phyloP scores from a whole-genome alignment of 2,888 invertebrate species.

The Aproaerema taeniolella region DNA sequence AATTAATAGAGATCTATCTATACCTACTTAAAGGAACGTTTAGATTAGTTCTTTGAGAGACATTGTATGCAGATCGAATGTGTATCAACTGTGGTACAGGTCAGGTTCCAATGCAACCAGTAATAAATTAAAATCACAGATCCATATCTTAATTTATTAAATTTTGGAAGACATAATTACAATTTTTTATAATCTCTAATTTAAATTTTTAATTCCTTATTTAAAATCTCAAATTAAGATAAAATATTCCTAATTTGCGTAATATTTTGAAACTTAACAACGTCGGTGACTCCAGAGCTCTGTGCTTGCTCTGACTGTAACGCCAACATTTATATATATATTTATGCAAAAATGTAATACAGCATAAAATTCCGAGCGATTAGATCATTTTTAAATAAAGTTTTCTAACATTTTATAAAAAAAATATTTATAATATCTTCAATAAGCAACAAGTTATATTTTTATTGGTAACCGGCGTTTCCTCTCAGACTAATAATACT shows the following conservation, averaged over 20 bases:
- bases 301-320: constrained; percentile 27
- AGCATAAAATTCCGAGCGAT: constrained; percentile 49
- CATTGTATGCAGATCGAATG: constrained; percentile 20
- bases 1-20: constrained; percentile 72
- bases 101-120: constrained; percentile 43
- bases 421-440: constrained; percentile 69
- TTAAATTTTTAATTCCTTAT: constrained; percentile 40
- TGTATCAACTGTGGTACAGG: constrained; percentile 17
- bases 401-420: constrained; percentile 69
- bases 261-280: constrained; percentile 72
- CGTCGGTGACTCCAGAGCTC: constrained; percentile 27
- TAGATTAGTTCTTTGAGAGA: constrained; percentile 63
- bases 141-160: constrained; percentile 64
- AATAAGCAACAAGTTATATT: constrained; percentile 76
- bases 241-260: constrained; percentile 50
- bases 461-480: constrained; percentile 78
- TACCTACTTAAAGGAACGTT: constrained; percentile 73
- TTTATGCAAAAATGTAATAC: constrained; percentile 59
- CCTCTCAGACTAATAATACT: constrained; percentile 75
- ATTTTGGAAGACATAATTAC: constrained; percentile 41
- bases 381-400: constrained; percentile 55
- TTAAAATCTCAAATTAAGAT: constrained; percentile 53
- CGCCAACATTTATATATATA: constrained; percentile 55
- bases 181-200: constrained; percentile 30
- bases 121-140: constrained; percentile 75